Evolutionary conservation across 2,113 vertebrate genomes (phyloP), one percentile per base, ranked within the genome.

Genomic region (Parus major): DNA sequence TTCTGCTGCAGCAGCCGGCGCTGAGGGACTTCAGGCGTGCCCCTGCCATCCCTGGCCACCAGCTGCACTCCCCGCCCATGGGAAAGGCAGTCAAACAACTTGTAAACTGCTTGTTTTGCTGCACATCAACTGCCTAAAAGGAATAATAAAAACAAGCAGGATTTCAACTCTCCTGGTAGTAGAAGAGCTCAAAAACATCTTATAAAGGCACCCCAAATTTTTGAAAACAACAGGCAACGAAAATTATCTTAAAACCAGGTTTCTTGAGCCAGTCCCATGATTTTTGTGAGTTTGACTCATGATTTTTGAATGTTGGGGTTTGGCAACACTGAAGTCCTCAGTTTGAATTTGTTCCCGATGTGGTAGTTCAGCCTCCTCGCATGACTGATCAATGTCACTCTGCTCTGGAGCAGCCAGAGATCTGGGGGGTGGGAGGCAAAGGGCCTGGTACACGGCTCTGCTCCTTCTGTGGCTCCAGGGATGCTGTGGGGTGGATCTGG

Each of bases 281-380:
- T 86, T 92, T 93, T 81, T 36, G 82, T 64, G 90, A 92, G 69
- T 53, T 94, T 95, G 93, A 93, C 87, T 94, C 85, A 90, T 46
- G 55, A 93, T 75, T 91, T 93, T 93, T 95, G 88, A 83, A 96
- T 64, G 88, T 60, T 56, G 68, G 90, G 91, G 72, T 84, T 95
- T 97, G 95, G 86, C 95, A 95, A 18, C 2, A 1, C 31, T 52
- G 0, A 71, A 82, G 57, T 71, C 77, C 47, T 92, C n/a, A 2
- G 56, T 88, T 35, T 60, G 84, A 92, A 82, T 95, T 84, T 75
- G 89, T 78, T 93, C 94, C 88, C 20, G 1, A 52, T 87, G 57
- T 57, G 73, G 65, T 86, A 56, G 88, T 68, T 81, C 73, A 53
- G 78, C 31, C 60, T 86, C 36, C 80, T 82, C 1, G 49, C 63